These are phyloP conservation scores for Emys orbicularis DNA, from an alignment of 2,797 vertebrate species.

Conservation along the genomic window DNA sequence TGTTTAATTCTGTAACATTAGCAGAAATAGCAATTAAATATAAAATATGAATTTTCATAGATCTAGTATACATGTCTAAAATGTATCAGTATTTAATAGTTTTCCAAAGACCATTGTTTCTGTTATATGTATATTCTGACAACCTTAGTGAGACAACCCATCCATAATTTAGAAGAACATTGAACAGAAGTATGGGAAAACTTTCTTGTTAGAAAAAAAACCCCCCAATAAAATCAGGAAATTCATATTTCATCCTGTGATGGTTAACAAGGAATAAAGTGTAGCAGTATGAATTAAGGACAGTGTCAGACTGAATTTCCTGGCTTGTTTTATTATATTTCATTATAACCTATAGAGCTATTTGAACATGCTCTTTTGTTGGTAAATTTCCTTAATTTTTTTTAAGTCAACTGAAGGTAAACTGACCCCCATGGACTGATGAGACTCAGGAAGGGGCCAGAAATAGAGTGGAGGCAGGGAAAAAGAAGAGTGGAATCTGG, in stretches of 20 bases:
- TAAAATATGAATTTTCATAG: neutral
- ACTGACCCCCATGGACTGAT: constrained; percentile 22
- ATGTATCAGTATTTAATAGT: fast-evolving
- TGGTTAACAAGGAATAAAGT: neutral
- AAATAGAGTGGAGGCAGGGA: constrained; percentile 12
- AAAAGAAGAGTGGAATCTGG: neutral
- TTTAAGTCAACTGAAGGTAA: constrained; percentile 20
- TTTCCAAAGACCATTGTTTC: neutral
- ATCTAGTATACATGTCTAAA: neutral
- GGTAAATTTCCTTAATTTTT: neutral
- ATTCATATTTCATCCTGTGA: neutral
- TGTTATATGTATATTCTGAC: neutral
- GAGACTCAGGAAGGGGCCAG: constrained; percentile 42
- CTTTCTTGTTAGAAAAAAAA: neutral
- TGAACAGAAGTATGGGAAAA: neutral
- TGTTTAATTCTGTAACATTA: neutral
- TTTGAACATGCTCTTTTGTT: neutral
- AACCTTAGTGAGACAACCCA: neutral
- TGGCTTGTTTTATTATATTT: neutral
- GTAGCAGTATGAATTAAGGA: fast-evolving
- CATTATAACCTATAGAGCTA: neutral
- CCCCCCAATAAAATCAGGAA: neutral
- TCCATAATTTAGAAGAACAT: neutral
- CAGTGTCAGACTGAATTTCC: neutral
- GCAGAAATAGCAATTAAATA: neutral